Percentiles rank a stretch among this genome's conserved stretches.
phyloP scores from a whole-genome alignment of 2,113 vertebrate species.

The Poeciliopsis turrubarensis region DNA sequence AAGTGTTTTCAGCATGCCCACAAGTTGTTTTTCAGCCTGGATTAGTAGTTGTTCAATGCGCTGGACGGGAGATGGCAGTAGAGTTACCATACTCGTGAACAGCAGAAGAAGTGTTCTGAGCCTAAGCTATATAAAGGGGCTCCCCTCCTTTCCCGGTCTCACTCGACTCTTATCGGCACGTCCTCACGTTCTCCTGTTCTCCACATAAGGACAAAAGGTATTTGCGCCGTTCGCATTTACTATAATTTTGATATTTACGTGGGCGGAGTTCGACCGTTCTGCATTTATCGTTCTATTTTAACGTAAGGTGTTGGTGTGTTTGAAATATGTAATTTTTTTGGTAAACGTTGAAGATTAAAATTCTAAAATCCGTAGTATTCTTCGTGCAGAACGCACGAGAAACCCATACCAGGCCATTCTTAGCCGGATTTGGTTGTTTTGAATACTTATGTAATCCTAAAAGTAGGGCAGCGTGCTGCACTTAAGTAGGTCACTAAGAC shows the following conservation, averaged over 20 bases:
- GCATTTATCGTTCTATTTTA: no score
- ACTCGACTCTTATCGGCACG: slow-evolving; percentile 17
- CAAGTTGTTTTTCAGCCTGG: background rate
- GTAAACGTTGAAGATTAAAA: no score
- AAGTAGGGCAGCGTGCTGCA: background rate
- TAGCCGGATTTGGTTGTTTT: background rate
- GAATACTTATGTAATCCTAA: background rate
- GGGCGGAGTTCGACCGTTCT: no score
- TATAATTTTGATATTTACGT: background rate
- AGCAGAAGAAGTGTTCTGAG: slow-evolving; percentile 24
- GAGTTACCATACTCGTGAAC: accelerated
- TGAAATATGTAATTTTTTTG: no score
- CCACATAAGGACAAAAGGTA: slow-evolving; percentile 21
- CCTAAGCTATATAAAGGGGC: slow-evolving; percentile 15
- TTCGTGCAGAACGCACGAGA: no score
- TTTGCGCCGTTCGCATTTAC: background rate
- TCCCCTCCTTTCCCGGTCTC: background rate
- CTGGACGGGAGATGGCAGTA: slow-evolving; percentile 21
- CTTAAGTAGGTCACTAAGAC: slow-evolving; percentile 11
- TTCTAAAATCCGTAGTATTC: no score
- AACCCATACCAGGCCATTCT: background rate
- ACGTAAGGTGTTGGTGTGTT: no score
- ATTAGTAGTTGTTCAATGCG: background rate
- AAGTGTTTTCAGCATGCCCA: background rate
- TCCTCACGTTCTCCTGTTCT: accelerated